Percentiles rank a stretch among this genome's conserved stretches.
phyloP scores from a whole-genome alignment of 2,888 invertebrate species.

The Augochlorella aurata region DNA sequence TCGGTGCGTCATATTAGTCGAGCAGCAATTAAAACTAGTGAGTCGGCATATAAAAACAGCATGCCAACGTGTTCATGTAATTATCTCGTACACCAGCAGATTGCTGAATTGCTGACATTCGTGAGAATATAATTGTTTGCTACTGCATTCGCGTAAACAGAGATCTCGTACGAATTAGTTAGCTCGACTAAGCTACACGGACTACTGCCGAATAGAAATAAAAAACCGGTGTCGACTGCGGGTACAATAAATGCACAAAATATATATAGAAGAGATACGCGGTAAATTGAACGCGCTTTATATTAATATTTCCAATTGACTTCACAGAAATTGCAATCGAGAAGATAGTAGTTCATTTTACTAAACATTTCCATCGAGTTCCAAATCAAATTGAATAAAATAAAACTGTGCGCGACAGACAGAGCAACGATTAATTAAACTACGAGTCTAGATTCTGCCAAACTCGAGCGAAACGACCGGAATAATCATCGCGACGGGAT shows the following conservation, averaged over 20 bases:
- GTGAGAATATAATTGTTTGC: background rate
- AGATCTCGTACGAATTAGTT: background rate
- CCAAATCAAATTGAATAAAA: background rate
- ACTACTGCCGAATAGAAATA: no score
- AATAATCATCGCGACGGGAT: background rate
- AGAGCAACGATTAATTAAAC: background rate
- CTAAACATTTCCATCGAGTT: background rate
- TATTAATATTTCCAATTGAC: background rate
- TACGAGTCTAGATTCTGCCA: background rate
- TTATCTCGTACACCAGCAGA: background rate
- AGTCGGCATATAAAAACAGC: conserved; percentile 5
- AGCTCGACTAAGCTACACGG: background rate
- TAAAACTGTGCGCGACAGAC: background rate
- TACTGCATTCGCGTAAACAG: background rate
- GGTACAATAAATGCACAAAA: background rate
- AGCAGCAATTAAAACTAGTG: background rate
- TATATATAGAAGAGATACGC: background rate
- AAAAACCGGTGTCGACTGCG: background rate
- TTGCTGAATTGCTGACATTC: background rate
- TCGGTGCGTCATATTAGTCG: background rate
- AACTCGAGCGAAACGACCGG: background rate
- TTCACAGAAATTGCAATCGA: background rate
- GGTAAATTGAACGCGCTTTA: background rate
- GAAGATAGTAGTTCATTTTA: background rate
- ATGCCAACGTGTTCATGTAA: background rate